A percentile compares a stretch with the other conserved stretches of the same genome.
Evolutionary conservation across 2,113 vertebrate species (phyloP).

Genomic region (Etheostoma cragini): DNA sequence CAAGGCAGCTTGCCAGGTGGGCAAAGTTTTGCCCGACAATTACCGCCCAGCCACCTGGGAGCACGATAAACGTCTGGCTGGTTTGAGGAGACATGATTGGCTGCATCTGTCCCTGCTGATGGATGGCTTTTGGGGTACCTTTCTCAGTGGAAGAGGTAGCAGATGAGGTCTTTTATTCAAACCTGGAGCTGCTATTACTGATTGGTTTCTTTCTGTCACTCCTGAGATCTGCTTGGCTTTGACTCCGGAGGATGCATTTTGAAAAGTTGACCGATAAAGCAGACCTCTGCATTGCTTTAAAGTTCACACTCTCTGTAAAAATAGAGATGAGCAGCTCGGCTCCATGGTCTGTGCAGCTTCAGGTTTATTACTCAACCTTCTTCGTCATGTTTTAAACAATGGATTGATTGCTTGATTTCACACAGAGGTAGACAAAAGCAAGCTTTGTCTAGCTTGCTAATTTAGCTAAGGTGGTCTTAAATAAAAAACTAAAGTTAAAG

Average conservation of each 20-base stretch:
- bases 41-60: slow-evolving; percentile 66
- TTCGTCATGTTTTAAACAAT: background rate
- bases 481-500: too few species aligned
- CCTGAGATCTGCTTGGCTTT: slow-evolving; percentile 2
- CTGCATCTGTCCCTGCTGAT: slow-evolving; percentile 54
- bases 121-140: slow-evolving; percentile 57
- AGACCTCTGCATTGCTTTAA: too few species aligned
- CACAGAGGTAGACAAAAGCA: too few species aligned
- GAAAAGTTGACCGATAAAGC: too few species aligned
- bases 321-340: too few species aligned
- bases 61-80: slow-evolving; percentile 54
- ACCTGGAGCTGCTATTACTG: slow-evolving; percentile 12
- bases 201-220: background rate
- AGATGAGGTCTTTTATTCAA: slow-evolving; percentile 56
- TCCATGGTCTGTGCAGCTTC: too few species aligned
- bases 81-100: slow-evolving; percentile 66
- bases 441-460: background rate
- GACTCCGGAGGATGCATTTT: background rate
- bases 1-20: slow-evolving; percentile 66
- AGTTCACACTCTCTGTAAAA: too few species aligned
- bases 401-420: background rate
- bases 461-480: too few species aligned
- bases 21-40: slow-evolving; percentile 69
- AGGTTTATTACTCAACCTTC: background rate
- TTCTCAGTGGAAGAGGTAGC: slow-evolving; percentile 50